These are phyloP conservation scores for Acronicta psi DNA, from an alignment of 2,888 invertebrate genomes.

Conservation along the genomic window DNA sequence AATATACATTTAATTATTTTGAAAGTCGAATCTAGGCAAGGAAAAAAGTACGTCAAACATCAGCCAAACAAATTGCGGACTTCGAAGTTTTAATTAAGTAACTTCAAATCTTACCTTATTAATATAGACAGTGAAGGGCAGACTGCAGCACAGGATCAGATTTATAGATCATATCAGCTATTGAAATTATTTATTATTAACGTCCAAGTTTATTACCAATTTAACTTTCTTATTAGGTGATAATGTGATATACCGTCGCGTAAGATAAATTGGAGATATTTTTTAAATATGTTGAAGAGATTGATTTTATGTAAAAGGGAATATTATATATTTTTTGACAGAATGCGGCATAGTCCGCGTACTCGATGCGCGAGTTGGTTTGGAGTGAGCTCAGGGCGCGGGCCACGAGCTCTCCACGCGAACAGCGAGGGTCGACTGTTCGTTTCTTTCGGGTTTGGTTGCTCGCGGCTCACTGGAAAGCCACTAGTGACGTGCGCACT, in stretches of 20 bases:
- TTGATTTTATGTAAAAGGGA: neutral
- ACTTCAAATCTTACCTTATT: constrained; percentile 63
- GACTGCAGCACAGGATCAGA: constrained; percentile 56
- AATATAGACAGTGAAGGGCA: constrained; percentile 47
- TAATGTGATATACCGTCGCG: constrained; percentile 8
- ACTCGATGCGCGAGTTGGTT: constrained; percentile 25
- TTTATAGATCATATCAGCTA: constrained; percentile 60
- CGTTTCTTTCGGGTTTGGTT: constrained; percentile 37
- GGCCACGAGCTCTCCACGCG: constrained; percentile 42
- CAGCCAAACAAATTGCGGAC: constrained; percentile 25
- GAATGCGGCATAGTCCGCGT: constrained; percentile 10
- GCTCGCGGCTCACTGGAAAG: constrained; percentile 28
- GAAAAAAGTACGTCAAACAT: constrained; percentile 26
- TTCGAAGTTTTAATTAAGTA: constrained; percentile 55
- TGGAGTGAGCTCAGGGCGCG: constrained; percentile 10
- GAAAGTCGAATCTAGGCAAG: constrained; percentile 4
- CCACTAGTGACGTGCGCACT: constrained; percentile 64
- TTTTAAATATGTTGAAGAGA: too few relatives aligned
- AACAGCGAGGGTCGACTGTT: constrained; percentile 52
- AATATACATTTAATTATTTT: neutral
- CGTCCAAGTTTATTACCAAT: constrained; percentile 61
- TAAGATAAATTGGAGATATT: too few relatives aligned
- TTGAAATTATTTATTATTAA: constrained; percentile 54
- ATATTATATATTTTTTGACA: constrained; percentile 25
- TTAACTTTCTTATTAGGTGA: constrained; percentile 49